Percentiles rank a stretch among this genome's conserved stretches.
phyloP scores from a whole-genome alignment of 2,797 vertebrate species.

The Eupleurogrammus muticus region DNA sequence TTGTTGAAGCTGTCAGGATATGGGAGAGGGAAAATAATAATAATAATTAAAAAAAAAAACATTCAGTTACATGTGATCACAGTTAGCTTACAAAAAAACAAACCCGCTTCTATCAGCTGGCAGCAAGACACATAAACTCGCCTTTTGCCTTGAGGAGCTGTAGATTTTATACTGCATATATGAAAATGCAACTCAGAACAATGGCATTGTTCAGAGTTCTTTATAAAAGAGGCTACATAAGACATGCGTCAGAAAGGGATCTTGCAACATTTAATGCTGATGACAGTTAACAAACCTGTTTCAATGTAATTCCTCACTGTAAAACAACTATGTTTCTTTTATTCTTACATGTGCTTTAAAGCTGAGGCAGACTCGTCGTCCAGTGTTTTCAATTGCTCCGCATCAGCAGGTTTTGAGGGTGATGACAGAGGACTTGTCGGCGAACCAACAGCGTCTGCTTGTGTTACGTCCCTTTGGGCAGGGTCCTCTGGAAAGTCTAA shows the following conservation, averaged over 20 bases:
- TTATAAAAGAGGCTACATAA: too few relatives aligned
- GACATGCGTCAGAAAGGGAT: too few relatives aligned
- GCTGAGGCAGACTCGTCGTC: slow-evolving; percentile 83
- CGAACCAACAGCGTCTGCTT: slow-evolving; percentile 1
- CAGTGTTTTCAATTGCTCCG: slow-evolving; percentile 81
- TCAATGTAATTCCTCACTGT: not conserved
- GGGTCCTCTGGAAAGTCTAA: slow-evolving; percentile 31
- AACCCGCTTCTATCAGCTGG: not conserved
- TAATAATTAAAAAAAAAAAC: not conserved
- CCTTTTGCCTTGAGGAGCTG: too few relatives aligned
- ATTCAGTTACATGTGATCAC: not conserved
- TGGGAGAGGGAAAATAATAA: too few relatives aligned
- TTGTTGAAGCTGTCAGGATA: slow-evolving; percentile 60
- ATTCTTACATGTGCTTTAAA: slow-evolving; percentile 89
- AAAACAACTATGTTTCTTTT: not conserved
- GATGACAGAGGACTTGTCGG: slow-evolving; percentile 11
- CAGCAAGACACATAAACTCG: too few relatives aligned
- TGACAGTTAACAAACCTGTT: too few relatives aligned
- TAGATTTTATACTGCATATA: too few relatives aligned
- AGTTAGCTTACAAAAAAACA: not conserved
- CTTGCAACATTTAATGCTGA: too few relatives aligned
- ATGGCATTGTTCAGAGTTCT: too few relatives aligned
- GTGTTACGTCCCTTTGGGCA: slow-evolving; percentile 6
- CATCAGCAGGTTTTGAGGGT: not conserved
- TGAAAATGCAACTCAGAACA: not conserved